Base-by-base conservation (phyloP, 2,888 invertebrate genomes). In the Tiphia femorata region DNA sequence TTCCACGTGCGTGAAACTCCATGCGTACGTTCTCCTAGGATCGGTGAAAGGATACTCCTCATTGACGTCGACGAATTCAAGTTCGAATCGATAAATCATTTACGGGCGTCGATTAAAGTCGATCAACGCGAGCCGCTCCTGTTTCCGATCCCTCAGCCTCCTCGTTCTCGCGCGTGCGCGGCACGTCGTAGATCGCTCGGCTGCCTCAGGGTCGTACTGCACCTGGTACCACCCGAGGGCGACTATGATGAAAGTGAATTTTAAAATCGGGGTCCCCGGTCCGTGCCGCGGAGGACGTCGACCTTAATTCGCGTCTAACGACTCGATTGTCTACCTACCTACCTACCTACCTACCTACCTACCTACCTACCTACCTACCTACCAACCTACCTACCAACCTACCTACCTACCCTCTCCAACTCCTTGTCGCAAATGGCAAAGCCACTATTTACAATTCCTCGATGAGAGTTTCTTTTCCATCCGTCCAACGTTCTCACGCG, bases 161-260 rank as follows among this genome's bases (percentile, higher is more conserved):
- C n/a, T n/a, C n/a, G n/a, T n/a, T n/a, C n/a, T n/a, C n/a, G n/a
- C n/a, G n/a, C n/a, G n/a, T n/a, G n/a, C n/a, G n/a, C n/a, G n/a
- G n/a, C n/a, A n/a, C n/a, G n/a, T n/a, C n/a, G n/a, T n/a, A n/a
- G 35, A 35, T 8, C 23, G 23, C 42, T 21, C 4, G 2, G 51
- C n/a, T 5, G 53, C 43, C 57, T 17, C 41, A 33, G 41, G 50
- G 33, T 27, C 37, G 38, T 20, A 33, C 19, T 53, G 51, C 58
- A 56, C 58, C 55, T 53, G 58, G 48, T 17, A 42, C 21, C 53
- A 42, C 27, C 46, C 54, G 54, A 46, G 66, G 59, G 57, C 52
- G 53, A 40, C 35, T 21, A 25, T 55, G 59, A 64, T 50, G 68
- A 68, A 68, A 64, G 65, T 60, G 68, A 68, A 68, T 68, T 67